These are phyloP conservation scores for Erinaceus europaeus DNA, from an alignment of 2,113 vertebrate species.

Conservation along the genomic window DNA sequence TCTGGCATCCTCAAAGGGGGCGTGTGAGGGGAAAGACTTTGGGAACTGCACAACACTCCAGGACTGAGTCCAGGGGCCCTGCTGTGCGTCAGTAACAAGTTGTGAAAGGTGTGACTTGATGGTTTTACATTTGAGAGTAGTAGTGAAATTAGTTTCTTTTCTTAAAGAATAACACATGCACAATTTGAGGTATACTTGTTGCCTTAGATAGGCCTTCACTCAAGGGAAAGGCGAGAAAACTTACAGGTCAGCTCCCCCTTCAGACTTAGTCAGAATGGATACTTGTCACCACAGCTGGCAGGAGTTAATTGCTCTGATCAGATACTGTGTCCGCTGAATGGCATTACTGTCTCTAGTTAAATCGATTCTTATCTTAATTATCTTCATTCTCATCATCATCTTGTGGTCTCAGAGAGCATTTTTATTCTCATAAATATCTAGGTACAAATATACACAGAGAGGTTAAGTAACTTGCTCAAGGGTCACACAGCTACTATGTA, in stretches of 20 bases:
- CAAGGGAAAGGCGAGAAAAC: neutral
- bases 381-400: conserved; percentile 11
- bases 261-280: neutral
- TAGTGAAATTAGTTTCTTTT: neutral
- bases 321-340: neutral
- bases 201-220: neutral
- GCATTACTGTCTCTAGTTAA: neutral
- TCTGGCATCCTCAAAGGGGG: neutral
- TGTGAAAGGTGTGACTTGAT: neutral
- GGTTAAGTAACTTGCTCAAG: neutral
- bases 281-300: neutral
- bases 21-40: accelerated
- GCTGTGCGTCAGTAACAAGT: neutral
- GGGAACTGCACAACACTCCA: neutral
- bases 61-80: no score
- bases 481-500: neutral
- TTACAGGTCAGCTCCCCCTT: neutral
- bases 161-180: conserved; percentile 17
- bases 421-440: neutral
- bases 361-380: neutral
- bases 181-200: neutral
- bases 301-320: neutral
- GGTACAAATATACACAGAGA: neutral
- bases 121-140: neutral
- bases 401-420: neutral